phyloP scores from a whole-genome alignment of 2,888 invertebrate genomes.

The Eurois occulta region DNA sequence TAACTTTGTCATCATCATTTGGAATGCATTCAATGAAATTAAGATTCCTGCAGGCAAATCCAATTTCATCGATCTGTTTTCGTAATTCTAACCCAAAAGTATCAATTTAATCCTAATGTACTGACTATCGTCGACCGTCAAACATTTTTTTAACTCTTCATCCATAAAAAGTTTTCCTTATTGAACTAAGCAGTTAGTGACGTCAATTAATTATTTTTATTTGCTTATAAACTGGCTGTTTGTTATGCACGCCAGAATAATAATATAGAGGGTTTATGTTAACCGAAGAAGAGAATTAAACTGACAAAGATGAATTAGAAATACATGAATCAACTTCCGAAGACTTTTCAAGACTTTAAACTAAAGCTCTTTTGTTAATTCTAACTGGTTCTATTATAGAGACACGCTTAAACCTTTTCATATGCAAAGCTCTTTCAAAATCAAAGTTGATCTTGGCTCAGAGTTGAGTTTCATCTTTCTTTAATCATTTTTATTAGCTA shows the following conservation, averaged over 20 bases:
- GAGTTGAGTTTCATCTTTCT: neutral
- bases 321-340: neutral
- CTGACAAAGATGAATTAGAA: conserved; percentile 9
- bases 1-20: conserved; percentile 1
- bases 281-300: neutral
- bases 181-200: conserved; percentile 46
- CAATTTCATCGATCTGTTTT: neutral
- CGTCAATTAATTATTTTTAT: conserved; percentile 51
- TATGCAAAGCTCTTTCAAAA: neutral
- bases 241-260: conserved; percentile 17
- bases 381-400: neutral
- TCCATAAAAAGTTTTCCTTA: conserved; percentile 53
- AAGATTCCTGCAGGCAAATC: neutral
- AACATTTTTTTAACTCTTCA: conserved; percentile 4
- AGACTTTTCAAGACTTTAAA: neutral
- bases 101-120: neutral
- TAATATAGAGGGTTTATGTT: conserved; percentile 22
- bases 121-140: neutral
- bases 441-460: conserved; percentile 8
- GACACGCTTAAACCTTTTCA: neutral
- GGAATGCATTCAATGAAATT: conserved; percentile 8
- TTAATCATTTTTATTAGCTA: neutral
- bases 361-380: neutral
- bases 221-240: conserved; percentile 34
- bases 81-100: neutral